phyloP scores from a whole-genome alignment of 1,140 invertebrate genomes.

The Listronotus bonariensis region DNA sequence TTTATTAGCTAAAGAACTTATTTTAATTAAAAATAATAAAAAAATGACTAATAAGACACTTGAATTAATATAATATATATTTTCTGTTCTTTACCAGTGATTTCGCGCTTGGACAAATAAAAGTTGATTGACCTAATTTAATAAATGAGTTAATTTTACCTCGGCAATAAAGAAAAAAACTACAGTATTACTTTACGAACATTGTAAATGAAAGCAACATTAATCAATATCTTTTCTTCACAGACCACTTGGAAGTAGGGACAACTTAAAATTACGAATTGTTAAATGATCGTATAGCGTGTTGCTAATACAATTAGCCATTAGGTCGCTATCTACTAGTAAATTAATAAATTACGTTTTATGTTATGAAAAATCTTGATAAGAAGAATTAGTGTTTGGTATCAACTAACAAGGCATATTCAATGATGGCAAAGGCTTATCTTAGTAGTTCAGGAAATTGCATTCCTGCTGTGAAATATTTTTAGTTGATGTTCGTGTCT shows the following conservation, averaged over 20 bases:
- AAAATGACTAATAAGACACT: too few relatives aligned
- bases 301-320: constrained; percentile 16
- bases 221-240: background rate
- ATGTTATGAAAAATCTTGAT: constrained; percentile 26
- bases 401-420: constrained; percentile 26
- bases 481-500: constrained; percentile 3
- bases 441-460: constrained; percentile 21
- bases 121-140: too few relatives aligned
- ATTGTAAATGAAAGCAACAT: background rate
- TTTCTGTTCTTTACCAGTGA: too few relatives aligned
- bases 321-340: constrained; percentile 6
- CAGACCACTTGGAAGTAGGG: background rate
- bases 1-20: too few relatives aligned
- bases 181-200: too few relatives aligned
- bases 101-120: too few relatives aligned
- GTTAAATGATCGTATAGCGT: constrained; percentile 18
- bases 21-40: too few relatives aligned
- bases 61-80: too few relatives aligned
- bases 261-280: background rate
- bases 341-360: constrained; percentile 26
- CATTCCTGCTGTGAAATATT: constrained; percentile 13
- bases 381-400: constrained; percentile 24
- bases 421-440: constrained; percentile 17
- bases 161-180: too few relatives aligned
- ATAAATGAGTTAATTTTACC: too few relatives aligned